Evolutionary conservation across 2,888 invertebrate species (phyloP), one percentile per base, ranked within the genome.

Genomic region (Drosophila neonasuta): DNA sequence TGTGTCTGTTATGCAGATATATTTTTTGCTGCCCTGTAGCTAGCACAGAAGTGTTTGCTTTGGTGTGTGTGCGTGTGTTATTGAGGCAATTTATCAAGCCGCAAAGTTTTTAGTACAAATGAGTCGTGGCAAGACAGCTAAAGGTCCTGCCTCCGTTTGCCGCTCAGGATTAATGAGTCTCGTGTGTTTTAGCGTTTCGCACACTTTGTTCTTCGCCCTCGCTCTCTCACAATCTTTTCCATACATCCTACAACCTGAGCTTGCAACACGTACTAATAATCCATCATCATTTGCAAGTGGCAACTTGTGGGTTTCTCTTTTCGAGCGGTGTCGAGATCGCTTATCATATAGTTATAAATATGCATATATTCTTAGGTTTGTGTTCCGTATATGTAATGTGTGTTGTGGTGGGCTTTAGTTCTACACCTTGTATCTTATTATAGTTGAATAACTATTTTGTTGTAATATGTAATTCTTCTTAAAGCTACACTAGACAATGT

Each of bases 251-350:
- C 65, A 63, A 59, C 66, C 52, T 59, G 32, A 42, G 50, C 74
- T 58, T 34, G 77, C 82, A 86, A 88, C 90, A 89, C 89, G 90
- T 89, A 80, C 81, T 75, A 73, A 80, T 84, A 88, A 89, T 89
- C 86, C 85, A 84, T 84, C 88, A 84, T 79, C 86, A 78, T 72
- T 65, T 70, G 50, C 66, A 55, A 79, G 81, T 71, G 85, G 66
- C 60, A 81, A 76, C 65, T 72, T 84, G 69, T 75, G 76, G 61
- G 58, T 48, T 50, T 54, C 54, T 42, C 30, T 39, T 15, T 24
- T n/a, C 13, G 34, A 34, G 34, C 24, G 20, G 24, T 63, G 45
- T 45, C 20, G 55, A 69, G 81, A 80, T 80, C 76, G 71, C 77
- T 75, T 79, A 81, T 81, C 81, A 52, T 11, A 20, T 32, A 9